Evolutionary conservation across 2,113 vertebrate genomes (phyloP).

Genomic region (Thalassarche chlororhynchos): DNA sequence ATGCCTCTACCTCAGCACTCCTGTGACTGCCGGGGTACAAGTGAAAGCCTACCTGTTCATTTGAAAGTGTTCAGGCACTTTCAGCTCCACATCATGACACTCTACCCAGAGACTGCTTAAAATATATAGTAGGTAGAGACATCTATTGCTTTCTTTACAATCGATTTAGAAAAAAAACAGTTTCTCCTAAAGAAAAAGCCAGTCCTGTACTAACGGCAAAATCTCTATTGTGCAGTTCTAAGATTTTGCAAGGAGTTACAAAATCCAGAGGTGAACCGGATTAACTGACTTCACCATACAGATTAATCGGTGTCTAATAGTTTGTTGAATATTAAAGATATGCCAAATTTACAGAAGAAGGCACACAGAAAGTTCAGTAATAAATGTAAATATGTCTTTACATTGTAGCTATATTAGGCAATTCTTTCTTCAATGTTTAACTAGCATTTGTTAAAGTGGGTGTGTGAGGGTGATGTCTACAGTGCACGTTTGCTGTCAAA

Average conservation of each 20-base stretch:
- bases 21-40: not conserved
- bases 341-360: not conserved
- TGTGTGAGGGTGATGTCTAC: rapidly evolving
- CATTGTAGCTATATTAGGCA: not conserved
- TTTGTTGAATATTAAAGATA: not conserved
- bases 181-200: not conserved
- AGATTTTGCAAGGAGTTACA: not conserved
- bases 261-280: not conserved
- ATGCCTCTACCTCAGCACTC: rapidly evolving
- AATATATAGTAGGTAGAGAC: not conserved
- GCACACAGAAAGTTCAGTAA: not conserved
- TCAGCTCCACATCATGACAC: not conserved
- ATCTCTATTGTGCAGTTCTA: not conserved
- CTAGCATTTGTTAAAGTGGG: not conserved
- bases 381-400: not conserved
- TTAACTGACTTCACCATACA: not conserved
- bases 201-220: not conserved
- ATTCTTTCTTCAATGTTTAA: not conserved
- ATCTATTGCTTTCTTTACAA: not conserved
- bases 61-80: not conserved
- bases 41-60: not conserved
- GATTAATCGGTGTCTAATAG: not conserved
- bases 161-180: rapidly evolving
- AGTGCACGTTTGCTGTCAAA: not conserved
- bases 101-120: not conserved